Evolutionary conservation across 2,888 invertebrate species (phyloP), one percentile per base, ranked within the genome.

Genomic region (Chymomyza fuscimana): DNA sequence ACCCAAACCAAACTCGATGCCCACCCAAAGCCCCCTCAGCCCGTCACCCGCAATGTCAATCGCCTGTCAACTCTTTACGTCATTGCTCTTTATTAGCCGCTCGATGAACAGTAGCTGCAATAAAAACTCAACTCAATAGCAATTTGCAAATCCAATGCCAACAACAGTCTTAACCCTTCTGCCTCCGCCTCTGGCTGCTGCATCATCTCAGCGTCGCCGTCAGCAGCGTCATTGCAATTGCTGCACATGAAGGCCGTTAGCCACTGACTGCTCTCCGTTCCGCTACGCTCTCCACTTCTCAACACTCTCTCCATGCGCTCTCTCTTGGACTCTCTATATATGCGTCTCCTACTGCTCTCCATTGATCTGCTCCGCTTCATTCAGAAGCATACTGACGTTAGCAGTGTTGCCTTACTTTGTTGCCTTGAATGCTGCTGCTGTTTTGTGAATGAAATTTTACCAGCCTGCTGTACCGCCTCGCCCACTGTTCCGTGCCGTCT

Each of bases 391-490:
- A 5, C 54, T 54, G 54, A 54, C 54, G 54, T 54, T 19, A 19
- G 19, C 54, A 54, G 12, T 54, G 54, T 5, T 22, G 15, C 12
- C 40, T 46, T 12, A 12, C 40, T 25, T 12, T 58, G 56, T 65
- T 46, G 74, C 83, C 81, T 83, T 87, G 86, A 76, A 74, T 67
- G 72, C 60, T 72, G 70, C 77, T 71, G 70, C 72, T 73, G 73
- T 81, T 88, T 87, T 85, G 78, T 85, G 86, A 85, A 85, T 85
- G 88, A 88, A 86, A 76, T 67, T 75, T 73, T 58, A 59, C 63
- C 22, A 54, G 54, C 46, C 52, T 64, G 56, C 32, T 15, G 36
- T 46, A 50, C 22, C 7, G 67, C 32, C 32, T 5, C 32, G 32
- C 7, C 32, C 32, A 32, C 32, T 32, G 32, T 32, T 5, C 32